These are phyloP conservation scores for Mongoloraphidia duomilia DNA, from an alignment of 2,888 invertebrate species.

Conservation along the genomic window DNA sequence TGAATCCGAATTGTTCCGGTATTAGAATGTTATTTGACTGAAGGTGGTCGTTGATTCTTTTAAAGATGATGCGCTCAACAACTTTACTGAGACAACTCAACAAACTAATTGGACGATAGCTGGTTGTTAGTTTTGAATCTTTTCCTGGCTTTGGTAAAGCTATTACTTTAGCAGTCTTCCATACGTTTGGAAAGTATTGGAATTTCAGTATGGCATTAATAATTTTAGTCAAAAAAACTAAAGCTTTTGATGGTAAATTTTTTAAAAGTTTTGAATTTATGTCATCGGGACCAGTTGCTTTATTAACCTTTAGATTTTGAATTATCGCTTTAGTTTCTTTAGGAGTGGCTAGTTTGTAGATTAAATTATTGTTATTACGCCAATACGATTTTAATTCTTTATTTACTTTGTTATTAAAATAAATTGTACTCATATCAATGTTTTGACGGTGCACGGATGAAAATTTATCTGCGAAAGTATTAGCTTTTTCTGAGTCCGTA, in stretches of 20 bases:
- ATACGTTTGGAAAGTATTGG: constrained; percentile 12
- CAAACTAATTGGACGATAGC: constrained; percentile 15
- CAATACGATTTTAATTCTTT: background rate
- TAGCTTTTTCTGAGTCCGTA: too few species aligned
- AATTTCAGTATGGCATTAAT: constrained; percentile 10
- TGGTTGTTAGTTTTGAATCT: constrained; percentile 9
- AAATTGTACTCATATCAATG: background rate
- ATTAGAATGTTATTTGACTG: too few species aligned
- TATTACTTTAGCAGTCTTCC: constrained; percentile 15
- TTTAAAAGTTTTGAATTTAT: constrained; percentile 14
- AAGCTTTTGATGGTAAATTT: constrained; percentile 13
- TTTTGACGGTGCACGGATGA: background rate
- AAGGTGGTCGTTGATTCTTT: constrained; percentile 11
- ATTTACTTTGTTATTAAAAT: background rate
- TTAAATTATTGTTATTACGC: background rate
- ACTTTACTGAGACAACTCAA: constrained; percentile 12
- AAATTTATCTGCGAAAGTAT: too few species aligned
- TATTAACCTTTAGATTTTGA: constrained; percentile 8
- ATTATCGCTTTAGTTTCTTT: constrained; percentile 9
- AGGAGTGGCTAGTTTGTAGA: constrained; percentile 4
- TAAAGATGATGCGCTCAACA: constrained; percentile 14
- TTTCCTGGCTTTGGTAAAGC: constrained; percentile 14
- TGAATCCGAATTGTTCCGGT: too few species aligned
- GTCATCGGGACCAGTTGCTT: constrained; percentile 12
- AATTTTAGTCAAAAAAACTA: constrained; percentile 12